Evolutionary conservation across 2,797 vertebrate genomes (phyloP), one percentile per base, ranked within the genome.

Genomic region (Vultur gryphus): DNA sequence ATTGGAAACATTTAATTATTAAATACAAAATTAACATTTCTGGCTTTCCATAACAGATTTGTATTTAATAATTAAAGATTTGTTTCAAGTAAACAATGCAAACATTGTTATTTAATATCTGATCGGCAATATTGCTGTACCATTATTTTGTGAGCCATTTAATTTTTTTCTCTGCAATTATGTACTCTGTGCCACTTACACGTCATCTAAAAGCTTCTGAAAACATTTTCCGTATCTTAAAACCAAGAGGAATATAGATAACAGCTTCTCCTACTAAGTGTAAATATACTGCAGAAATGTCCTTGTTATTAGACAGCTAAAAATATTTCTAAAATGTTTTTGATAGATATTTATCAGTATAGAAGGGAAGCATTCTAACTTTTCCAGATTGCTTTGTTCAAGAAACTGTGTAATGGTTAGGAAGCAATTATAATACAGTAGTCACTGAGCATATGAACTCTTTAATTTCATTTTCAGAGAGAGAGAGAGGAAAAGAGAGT

Each of bases 51-150:
- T 8, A 49, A 13, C 3, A 91, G 13, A 80, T 77, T 75, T 89
- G 1, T 28, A 71, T 84, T 94, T 78, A 93, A 94, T 94, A 91
- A 93, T 88, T 81, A 91, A 92, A 79, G n/a, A 28, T 9, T 84
- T 62, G 1, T 44, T 93, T 91, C 71, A 90, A 89, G 46, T 25
- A 92, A 94, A 91, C 16, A 91, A 48, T 86, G 14, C 6, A 90
- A 84, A 58, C 5, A 8, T 67, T 44, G 10, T 89, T 84, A 90
- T 79, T 94, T 75, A 83, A 66, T 85, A 85, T 71, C 84, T 81
- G 29, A 80, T n/a, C 4, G 1, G 4, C 7, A 71, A 62, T 54
- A 83, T 69, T 91, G 11, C 6, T 46, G 8, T 62, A 23, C 2
- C 7, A 61, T 8, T 70, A 16, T 64, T 95, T 80, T 64, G 9